Base-by-base conservation (phyloP, 30 jellyfish, hydroid and myxozoan species). In the Aurelia aurita region DNA sequence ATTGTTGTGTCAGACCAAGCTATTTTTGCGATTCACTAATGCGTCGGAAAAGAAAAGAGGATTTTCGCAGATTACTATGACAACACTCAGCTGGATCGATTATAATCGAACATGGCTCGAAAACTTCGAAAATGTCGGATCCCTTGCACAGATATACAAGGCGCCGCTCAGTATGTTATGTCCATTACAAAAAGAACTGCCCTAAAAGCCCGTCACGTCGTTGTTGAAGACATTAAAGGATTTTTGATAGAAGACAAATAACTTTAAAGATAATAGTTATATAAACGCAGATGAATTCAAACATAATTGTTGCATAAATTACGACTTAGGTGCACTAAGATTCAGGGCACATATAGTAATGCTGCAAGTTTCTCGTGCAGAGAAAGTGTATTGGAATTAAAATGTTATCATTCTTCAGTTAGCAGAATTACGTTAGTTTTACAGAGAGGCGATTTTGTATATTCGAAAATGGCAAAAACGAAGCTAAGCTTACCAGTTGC, bases 1-100 rank as follows among this genome's bases (percentile, higher is more conserved):
- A 55, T 22, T 22, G 26, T 31, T 10, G 26, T 34, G 26, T 23
- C 21, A 67, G 26, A 28, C 53, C 18, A 59, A 43, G 78, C 54
- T 21, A 22, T 77, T 25, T 77, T 77, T 72, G 86, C 88, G 88
- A 77, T 59, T 58, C 71, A 10, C 69, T 59, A 58, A 77, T 58
- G 26, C 66, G 88, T 63, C 88, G 88, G 88, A 21, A 76, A 51
- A 20, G 43, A 72, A 20, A 32, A 62, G 25, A 18, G 88, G 79
- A 35, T 77, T 61, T 61, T 60, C 80, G 76, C 79, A 79, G 88
- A 77, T 77, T 77, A 77, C 69, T 44, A 39, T 15, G 69, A 62
- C 43, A 28, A 27, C 32, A 53, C 59, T 29, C 29, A 46, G 71
- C 55, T 21, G 72, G 71, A 21, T 27, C 43, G 88, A 77, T 77